These are phyloP conservation scores for Eolophus roseicapilla DNA, from an alignment of 2,113 vertebrate species.

Conservation along the genomic window DNA sequence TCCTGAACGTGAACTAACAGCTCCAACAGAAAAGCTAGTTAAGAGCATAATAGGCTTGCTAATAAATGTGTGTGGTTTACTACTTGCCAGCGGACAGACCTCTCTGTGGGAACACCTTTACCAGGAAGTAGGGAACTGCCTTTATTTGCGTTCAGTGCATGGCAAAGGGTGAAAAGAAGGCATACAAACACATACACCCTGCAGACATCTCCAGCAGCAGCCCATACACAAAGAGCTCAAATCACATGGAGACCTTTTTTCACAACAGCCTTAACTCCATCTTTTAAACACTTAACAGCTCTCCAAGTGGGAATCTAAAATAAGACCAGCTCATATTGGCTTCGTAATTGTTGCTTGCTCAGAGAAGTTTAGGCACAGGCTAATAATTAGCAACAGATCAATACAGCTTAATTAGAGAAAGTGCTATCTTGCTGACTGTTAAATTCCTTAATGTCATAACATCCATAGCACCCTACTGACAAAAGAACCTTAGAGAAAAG, in stretches of 20 bases:
- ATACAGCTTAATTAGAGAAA: background rate
- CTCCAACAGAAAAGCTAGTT: background rate
- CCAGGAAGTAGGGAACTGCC: background rate
- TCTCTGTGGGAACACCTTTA: constrained; percentile 17
- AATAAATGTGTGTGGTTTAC: constrained; percentile 26
- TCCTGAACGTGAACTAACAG: constrained; percentile 16
- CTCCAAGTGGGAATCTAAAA: background rate
- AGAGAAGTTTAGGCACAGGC: background rate
- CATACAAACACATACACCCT: background rate
- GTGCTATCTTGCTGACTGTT: background rate
- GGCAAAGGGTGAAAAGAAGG: constrained; percentile 12
- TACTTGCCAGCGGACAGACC: background rate
- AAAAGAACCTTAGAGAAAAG: background rate
- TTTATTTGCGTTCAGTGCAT: constrained; percentile 36
- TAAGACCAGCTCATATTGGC: background rate
- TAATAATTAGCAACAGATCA: constrained; percentile 12
- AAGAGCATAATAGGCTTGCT: background rate
- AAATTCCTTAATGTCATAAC: background rate
- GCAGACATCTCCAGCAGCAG: background rate
- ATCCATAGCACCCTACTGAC: background rate
- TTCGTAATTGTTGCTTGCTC: background rate
- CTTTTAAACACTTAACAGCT: background rate
- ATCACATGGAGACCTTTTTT: background rate
- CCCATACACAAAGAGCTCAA: background rate
- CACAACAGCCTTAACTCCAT: background rate